These are phyloP conservation scores for human DNA, from an alignment of 2,113 vertebrate species.

Conservation along the genomic window GRCh38 chr7:53482501-53483000, in stretches of 20 bases:
- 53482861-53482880: background rate
- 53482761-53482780: background rate
- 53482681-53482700: no score
- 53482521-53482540: background rate
- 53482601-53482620: background rate
- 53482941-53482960: background rate
- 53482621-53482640: no score
- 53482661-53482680: background rate
- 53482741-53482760: background rate
- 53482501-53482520: background rate
- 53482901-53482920: background rate
- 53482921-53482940: background rate
- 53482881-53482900: background rate
- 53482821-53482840: background rate
- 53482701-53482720: background rate
- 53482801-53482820: background rate
- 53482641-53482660: accelerated
- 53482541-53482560: accelerated
- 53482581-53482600: background rate
- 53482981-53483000: no score
- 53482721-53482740: accelerated
- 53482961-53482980: background rate
- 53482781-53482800: background rate
- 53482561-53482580: background rate
- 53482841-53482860: background rate